phyloP scores from a whole-genome alignment of 2,113 vertebrate species.

The Calyptomena viridis region DNA sequence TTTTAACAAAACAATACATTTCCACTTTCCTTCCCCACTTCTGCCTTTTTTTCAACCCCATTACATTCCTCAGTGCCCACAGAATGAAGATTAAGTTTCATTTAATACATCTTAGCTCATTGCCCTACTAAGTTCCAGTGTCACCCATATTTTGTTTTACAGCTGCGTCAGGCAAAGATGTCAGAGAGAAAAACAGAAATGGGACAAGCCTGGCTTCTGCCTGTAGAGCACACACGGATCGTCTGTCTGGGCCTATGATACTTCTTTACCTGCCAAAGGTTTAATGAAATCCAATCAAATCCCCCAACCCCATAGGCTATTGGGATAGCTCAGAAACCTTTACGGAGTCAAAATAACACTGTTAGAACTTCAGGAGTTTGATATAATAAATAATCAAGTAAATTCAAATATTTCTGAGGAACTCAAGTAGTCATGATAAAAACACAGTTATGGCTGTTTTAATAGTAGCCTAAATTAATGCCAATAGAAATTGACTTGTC shows the following conservation, averaged over 20 bases:
- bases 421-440: not conserved
- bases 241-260: not conserved
- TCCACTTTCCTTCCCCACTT: not conserved
- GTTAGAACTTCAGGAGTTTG: not conserved
- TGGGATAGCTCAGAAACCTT: not conserved
- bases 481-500: not conserved
- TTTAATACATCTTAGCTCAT: not conserved
- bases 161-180: not conserved
- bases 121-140: not conserved
- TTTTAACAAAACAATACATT: not conserved
- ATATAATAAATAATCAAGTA: conserved; percentile 4
- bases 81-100: not conserved
- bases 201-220: not conserved
- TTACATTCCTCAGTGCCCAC: not conserved
- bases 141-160: not conserved
- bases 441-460: not conserved
- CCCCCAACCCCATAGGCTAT: not conserved
- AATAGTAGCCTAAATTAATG: not conserved
- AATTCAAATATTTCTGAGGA: conserved; percentile 21
- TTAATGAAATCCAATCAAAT: not conserved
- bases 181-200: not conserved
- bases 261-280: not conserved
- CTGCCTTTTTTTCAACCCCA: not conserved
- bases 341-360: not conserved
- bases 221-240: not conserved